These are phyloP conservation scores for Lobophora halterata DNA, from an alignment of 2,888 invertebrate species.

Conservation along the genomic window DNA sequence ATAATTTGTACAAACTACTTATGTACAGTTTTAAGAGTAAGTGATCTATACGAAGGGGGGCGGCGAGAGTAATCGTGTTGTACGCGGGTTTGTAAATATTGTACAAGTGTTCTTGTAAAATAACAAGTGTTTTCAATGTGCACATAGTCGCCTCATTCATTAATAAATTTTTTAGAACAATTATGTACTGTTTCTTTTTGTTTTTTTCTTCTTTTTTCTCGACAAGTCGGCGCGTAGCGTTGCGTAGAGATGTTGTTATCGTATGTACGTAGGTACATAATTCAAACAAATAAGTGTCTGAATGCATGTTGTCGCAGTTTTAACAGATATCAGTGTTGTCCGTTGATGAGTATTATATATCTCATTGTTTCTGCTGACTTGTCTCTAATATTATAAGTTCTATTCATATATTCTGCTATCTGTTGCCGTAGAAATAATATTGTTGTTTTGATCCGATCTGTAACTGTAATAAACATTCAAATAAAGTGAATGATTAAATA, in stretches of 20 bases:
- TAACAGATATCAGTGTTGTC: slow-evolving; percentile 20
- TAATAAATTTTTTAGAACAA: slow-evolving; percentile 80
- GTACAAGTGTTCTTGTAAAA: slow-evolving; percentile 74
- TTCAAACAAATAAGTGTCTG: slow-evolving; percentile 17
- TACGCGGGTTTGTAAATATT: slow-evolving; percentile 71
- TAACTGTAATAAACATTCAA: slow-evolving; percentile 34
- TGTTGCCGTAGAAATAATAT: slow-evolving; percentile 20
- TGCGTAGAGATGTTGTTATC: slow-evolving; percentile 22
- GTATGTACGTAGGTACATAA: slow-evolving; percentile 16
- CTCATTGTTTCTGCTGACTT: slow-evolving; percentile 24
- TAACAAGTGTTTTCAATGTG: slow-evolving; percentile 79
- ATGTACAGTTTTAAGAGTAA: slow-evolving; percentile 68
- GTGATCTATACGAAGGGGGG: slow-evolving; percentile 14
- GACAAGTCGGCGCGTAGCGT: slow-evolving; percentile 29
- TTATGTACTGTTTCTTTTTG: slow-evolving; percentile 55
- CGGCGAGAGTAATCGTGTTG: slow-evolving; percentile 32
- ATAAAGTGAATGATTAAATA: slow-evolving; percentile 30
- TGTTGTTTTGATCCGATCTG: slow-evolving; percentile 33
- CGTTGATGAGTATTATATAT: slow-evolving; percentile 12
- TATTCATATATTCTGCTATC: slow-evolving; percentile 18
- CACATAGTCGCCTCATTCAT: slow-evolving; percentile 81
- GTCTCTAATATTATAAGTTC: slow-evolving; percentile 17
- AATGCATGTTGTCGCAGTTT: slow-evolving; percentile 17
- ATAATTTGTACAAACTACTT: slow-evolving; percentile 77
- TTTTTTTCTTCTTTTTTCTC: slow-evolving; percentile 39